phyloP scores from a whole-genome alignment of 2,113 vertebrate genomes.

The Romanogobio albipinnatus region DNA sequence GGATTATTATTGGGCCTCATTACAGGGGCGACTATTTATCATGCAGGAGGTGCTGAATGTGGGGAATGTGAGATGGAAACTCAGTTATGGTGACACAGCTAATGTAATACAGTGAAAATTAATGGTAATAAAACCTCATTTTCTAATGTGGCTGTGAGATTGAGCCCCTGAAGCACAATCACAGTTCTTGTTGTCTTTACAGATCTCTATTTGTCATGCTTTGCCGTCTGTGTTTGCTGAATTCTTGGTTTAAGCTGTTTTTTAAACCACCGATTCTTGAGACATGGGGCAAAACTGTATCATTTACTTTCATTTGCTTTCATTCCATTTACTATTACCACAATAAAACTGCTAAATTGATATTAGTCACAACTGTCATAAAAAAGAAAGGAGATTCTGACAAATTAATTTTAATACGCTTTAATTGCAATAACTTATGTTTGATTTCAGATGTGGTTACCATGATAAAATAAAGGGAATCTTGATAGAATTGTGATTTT shows the following conservation, averaged over 20 bases:
- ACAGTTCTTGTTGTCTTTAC: not conserved
- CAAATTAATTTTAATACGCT: not conserved
- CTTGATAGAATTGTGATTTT: no score
- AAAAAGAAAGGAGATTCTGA: not conserved
- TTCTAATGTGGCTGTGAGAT: constrained; percentile 18
- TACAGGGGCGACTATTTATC: not conserved
- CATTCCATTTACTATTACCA: not conserved
- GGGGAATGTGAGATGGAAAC: not conserved
- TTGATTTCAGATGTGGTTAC: not conserved
- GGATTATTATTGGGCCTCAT: constrained; percentile 6
- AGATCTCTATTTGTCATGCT: constrained; percentile 26
- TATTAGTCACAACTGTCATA: not conserved
- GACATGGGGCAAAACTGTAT: not conserved
- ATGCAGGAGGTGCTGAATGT: not conserved
- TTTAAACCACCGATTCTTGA: not conserved
- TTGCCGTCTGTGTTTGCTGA: not conserved
- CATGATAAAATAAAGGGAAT: not conserved
- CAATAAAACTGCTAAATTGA: not conserved
- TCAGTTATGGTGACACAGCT: not conserved
- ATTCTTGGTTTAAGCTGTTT: not conserved
- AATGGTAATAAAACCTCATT: constrained; percentile 35
- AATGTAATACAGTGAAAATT: constrained; percentile 35
- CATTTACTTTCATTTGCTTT: not conserved
- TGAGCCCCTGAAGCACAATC: constrained; percentile 16
- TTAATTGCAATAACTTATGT: not conserved